Evolutionary conservation across 2,113 vertebrate genomes (phyloP).

Genomic region (Phasianus colchicus): DNA sequence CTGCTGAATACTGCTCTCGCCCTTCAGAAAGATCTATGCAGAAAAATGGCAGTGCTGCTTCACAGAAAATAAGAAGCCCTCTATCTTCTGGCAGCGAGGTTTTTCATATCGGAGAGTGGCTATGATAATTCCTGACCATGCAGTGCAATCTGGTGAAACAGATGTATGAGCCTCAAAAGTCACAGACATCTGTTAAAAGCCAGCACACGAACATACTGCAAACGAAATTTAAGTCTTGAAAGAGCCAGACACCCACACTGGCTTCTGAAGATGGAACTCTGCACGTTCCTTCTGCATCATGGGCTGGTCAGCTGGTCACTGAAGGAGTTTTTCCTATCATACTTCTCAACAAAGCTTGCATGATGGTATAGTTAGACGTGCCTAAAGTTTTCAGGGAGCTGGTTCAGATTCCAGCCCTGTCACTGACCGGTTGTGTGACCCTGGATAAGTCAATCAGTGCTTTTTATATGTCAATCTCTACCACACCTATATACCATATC

Average conservation of each 20-base stretch:
- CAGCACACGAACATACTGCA: not conserved
- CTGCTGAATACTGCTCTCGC: not conserved
- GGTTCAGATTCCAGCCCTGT: not conserved
- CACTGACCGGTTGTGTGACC: not conserved
- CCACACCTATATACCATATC: not conserved
- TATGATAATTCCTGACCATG: not conserved
- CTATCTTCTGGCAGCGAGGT: not conserved
- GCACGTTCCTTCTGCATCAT: not conserved
- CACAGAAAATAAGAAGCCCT: not conserved
- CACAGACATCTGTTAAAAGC: not conserved
- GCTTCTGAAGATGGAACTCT: not conserved
- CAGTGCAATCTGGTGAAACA: not conserved
- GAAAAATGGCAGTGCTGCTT: not conserved
- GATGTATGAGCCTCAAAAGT: not conserved
- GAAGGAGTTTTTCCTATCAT: not conserved
- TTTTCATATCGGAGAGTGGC: not conserved
- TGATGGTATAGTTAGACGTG: fast-evolving
- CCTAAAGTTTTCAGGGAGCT: not conserved
- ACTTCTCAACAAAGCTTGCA: not conserved
- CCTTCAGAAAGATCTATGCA: not conserved
- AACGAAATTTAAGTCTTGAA: not conserved
- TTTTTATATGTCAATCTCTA: not conserved
- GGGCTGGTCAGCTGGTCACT: not conserved
- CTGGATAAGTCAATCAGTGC: not conserved
- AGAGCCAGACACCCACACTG: not conserved